phyloP scores from a whole-genome alignment of 2,797 vertebrate genomes.

The Somateria mollissima region DNA sequence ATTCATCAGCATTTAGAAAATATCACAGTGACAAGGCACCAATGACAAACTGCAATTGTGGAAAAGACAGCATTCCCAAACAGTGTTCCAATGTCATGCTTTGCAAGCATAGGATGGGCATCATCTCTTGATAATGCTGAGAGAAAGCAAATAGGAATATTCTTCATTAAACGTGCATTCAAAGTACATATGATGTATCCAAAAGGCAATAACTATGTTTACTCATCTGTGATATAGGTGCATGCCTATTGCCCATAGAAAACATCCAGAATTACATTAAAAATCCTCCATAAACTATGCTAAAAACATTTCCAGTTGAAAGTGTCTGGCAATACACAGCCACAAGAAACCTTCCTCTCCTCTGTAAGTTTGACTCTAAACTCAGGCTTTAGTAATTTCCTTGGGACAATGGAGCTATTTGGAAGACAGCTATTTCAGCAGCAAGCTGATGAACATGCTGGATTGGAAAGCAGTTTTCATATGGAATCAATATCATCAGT shows the following conservation, averaged over 20 bases:
- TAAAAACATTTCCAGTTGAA: background rate
- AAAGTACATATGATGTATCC: background rate
- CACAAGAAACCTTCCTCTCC: background rate
- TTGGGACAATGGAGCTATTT: background rate
- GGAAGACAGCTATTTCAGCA: background rate
- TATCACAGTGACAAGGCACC: background rate
- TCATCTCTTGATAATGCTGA: background rate
- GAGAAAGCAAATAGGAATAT: background rate
- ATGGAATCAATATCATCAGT: background rate
- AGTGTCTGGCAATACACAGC: background rate
- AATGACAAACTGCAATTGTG: background rate
- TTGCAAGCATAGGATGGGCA: background rate
- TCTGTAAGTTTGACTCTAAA: background rate
- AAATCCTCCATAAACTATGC: background rate
- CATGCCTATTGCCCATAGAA: rapidly evolving
- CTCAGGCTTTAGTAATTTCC: background rate
- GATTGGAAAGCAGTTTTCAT: background rate
- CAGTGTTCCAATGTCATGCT: background rate
- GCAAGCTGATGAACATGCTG: background rate
- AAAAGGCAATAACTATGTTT: background rate
- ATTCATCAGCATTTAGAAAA: background rate
- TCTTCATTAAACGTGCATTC: background rate
- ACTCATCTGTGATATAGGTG: background rate
- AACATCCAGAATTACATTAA: background rate
- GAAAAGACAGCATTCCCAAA: background rate